Evolutionary conservation across 1,140 invertebrate genomes (phyloP), one percentile per base, ranked within the genome.

Genomic region (Drosophila ficusphila): DNA sequence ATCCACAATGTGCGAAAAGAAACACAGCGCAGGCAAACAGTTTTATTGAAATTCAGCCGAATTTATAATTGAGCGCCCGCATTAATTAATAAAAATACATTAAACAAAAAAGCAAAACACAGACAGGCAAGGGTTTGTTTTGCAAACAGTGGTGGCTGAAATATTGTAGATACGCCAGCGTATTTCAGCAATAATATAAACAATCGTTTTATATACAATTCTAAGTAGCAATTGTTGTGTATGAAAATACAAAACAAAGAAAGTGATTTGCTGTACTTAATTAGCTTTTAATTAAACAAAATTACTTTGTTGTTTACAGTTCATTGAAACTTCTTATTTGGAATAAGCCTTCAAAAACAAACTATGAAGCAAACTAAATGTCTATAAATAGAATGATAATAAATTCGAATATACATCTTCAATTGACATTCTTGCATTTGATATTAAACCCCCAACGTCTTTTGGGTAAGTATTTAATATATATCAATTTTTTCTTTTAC

Each of bases 11-110:
- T 16, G 21, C 49, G 36, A 41, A 58, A 34, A 34, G 19, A 29
- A 33, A 33, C 25, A 23, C 42, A 29, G 12, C 18, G 33, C 42
- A 49, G 34, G 49, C 68, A 71, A 51, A 60, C 46, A 16, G 42
- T 74, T 74, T 74, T 65, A 41, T 67, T 52, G 44, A 57, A 73
- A 73, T 48, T 73, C 60, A 47, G 38, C 34, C 29, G 71, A 75
- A 75, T 74, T 75, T 75, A 46, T 74, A 65, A 75, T 57, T 65
- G 51, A 74, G 60, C 16, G 51, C 49, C 58, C 58, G 71, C 71
- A 75, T 75, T 75, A 75, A 75, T 73, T 73, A 73, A 62, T 72
- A 61, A 71, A 71, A 73, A 73, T 72, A 70, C 69, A 72, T 72
- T 72, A 48, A 62, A 62, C 56, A 61, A 61, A 64, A 61, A 47